Evolutionary conservation across 2,888 invertebrate species (phyloP).

Genomic region (Agonopterix alstromeriana): DNA sequence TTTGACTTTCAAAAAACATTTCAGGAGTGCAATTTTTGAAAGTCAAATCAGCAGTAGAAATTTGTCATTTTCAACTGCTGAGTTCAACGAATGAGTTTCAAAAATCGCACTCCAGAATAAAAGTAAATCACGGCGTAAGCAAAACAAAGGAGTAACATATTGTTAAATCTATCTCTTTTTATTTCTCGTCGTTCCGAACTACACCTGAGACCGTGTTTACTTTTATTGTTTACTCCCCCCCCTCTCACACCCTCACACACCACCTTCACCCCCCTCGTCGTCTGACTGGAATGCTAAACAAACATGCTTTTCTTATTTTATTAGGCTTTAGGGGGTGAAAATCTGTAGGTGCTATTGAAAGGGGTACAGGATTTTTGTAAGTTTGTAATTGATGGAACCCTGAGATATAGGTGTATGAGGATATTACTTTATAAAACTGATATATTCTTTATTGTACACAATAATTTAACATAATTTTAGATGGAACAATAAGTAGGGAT

Average conservation of each 20-base stretch:
- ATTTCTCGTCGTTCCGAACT: slow-evolving; percentile 3
- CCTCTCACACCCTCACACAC: background rate
- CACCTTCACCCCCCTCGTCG: background rate
- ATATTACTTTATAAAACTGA: no score
- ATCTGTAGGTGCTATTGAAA: background rate
- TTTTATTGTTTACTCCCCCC: slow-evolving; percentile 15
- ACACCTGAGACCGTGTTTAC: slow-evolving; percentile 9
- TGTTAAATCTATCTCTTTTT: slow-evolving; percentile 6
- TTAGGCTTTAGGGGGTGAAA: background rate
- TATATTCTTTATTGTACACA: no score
- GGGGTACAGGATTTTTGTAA: background rate
- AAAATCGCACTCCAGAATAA: no score
- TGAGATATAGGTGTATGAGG: no score
- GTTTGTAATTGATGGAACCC: no score
- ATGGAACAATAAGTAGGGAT: no score
- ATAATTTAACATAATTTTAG: no score
- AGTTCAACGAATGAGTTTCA: no score
- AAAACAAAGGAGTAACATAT: slow-evolving; percentile 5
- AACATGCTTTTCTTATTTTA: slow-evolving; percentile 5
- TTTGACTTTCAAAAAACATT: no score
- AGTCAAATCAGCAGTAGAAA: no score
- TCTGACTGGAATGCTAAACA: slow-evolving; percentile 1
- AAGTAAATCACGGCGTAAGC: slow-evolving; percentile 1
- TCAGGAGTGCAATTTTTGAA: no score
- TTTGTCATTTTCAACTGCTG: no score